Conservation (phyloP, 2,888 invertebrate species). For the Monopis laevigella region DNA sequence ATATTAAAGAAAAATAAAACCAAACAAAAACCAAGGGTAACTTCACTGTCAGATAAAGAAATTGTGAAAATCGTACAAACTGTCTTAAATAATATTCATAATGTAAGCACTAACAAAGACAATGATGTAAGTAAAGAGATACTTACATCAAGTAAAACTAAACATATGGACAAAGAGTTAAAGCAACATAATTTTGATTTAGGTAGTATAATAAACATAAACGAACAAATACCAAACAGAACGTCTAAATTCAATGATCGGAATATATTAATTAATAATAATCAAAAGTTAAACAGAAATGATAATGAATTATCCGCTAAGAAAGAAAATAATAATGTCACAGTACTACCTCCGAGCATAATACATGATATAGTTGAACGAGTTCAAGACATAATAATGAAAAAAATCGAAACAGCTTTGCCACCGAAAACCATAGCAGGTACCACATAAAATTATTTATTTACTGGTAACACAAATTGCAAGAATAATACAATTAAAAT, state of each 20-base stretch:
- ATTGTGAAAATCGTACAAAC: too few species aligned
- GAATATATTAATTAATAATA: neutral
- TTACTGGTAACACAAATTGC: neutral
- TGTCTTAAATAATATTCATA: too few species aligned
- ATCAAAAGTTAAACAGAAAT: neutral
- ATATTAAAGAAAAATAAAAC: too few species aligned
- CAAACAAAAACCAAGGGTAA: too few species aligned
- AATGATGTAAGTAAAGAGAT: too few species aligned
- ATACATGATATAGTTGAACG: slow-evolving; percentile 39
- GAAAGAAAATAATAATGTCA: neutral
- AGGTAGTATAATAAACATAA: too few species aligned
- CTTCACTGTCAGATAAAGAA: too few species aligned
- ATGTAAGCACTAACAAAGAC: too few species aligned
- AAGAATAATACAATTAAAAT: neutral
- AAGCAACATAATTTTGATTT: slow-evolving; percentile 1
- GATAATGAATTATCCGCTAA: neutral
- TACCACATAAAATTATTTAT: neutral
- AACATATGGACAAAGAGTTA: too few species aligned
- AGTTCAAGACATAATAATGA: slow-evolving; percentile 37
- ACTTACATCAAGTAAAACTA: too few species aligned
- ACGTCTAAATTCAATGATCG: neutral
- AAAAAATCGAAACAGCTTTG: slow-evolving; percentile 32
- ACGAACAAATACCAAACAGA: neutral
- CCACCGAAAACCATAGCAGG: too few species aligned
- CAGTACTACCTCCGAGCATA: slow-evolving; percentile 19